phyloP scores from a whole-genome alignment of 2,113 vertebrate genomes.

The Zeus faber region DNA sequence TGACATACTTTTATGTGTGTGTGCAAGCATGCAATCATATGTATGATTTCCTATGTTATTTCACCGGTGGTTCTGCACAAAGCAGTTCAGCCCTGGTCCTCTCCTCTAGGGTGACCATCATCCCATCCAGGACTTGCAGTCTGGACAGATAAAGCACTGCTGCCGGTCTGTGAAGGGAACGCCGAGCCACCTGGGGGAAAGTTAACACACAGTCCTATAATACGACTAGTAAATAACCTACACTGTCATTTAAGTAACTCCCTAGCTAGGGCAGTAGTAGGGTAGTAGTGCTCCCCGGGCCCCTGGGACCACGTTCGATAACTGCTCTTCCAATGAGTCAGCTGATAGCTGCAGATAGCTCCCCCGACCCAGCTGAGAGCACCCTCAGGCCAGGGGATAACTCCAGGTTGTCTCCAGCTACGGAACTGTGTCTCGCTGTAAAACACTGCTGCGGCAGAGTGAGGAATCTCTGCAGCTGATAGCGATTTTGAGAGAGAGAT shows the following conservation, averaged over 20 bases:
- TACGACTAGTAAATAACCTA: not conserved
- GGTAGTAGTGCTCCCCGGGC: not conserved
- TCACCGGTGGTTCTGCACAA: conserved; percentile 71
- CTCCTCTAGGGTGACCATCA: conserved; percentile 76
- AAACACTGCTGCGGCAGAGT: conserved; percentile 32
- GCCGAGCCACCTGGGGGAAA: conserved; percentile 71
- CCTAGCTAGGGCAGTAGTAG: no score
- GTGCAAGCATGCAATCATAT: not conserved
- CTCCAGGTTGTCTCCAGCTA: conserved; percentile 5
- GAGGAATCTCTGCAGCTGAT: conserved; percentile 11
- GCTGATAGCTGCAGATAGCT: conserved; percentile 43
- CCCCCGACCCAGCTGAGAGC: conserved; percentile 43
- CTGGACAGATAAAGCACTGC: conserved; percentile 74
- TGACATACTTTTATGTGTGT: not conserved
- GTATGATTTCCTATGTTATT: not conserved
- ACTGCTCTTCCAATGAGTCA: conserved; percentile 37
- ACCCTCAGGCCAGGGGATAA: conserved; percentile 29
- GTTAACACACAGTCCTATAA: conserved; percentile 3
- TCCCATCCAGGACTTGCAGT: conserved; percentile 82
- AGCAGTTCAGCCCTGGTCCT: conserved; percentile 76
- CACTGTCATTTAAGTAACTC: no score
- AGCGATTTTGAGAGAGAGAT: not conserved
- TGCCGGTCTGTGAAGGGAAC: conserved; percentile 70
- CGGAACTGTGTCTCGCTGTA: conserved; percentile 35
- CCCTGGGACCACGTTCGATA: conserved; percentile 17